These are phyloP conservation scores for Rutpela maculata DNA, from an alignment of 2,888 invertebrate species.

Conservation along the genomic window DNA sequence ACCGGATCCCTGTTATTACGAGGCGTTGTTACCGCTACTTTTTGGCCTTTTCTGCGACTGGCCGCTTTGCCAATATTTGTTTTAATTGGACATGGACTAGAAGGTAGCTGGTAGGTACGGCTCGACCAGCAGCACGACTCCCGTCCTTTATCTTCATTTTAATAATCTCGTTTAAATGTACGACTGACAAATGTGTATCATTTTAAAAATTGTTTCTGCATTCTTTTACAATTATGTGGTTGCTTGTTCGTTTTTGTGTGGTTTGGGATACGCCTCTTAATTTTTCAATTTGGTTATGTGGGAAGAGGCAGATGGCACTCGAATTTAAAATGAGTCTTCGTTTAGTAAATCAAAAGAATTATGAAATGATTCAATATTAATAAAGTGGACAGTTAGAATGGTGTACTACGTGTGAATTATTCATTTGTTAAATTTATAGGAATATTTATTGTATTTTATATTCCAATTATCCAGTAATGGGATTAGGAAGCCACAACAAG, in stretches of 20 bases:
- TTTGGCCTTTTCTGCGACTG: slow-evolving; percentile 4
- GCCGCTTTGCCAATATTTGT: slow-evolving; percentile 32
- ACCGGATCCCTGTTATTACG: slow-evolving; percentile 42
- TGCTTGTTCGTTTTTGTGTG: slow-evolving; percentile 9
- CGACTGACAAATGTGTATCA: slow-evolving; percentile 44
- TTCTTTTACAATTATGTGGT: slow-evolving; percentile 9
- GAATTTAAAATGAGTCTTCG: too few species aligned
- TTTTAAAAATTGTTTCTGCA: slow-evolving; percentile 13
- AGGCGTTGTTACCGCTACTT: slow-evolving; percentile 31
- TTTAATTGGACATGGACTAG: slow-evolving; percentile 36
- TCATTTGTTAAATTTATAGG: too few species aligned
- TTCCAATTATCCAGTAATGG: too few species aligned
- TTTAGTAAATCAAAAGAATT: too few species aligned
- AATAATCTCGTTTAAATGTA: slow-evolving; percentile 39
- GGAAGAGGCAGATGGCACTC: background rate
- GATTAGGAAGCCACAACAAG: too few species aligned
- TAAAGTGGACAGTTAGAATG: too few species aligned
- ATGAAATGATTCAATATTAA: too few species aligned
- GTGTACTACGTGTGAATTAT: too few species aligned
- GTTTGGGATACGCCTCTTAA: slow-evolving; percentile 9
- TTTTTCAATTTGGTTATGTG: background rate
- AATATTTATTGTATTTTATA: too few species aligned
- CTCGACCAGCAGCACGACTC: background rate
- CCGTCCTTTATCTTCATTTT: slow-evolving; percentile 13
- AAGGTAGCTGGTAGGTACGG: slow-evolving; percentile 11